These are phyloP conservation scores for Nothocercus julius DNA, from an alignment of 2,113 vertebrate genomes.

Conservation along the genomic window DNA sequence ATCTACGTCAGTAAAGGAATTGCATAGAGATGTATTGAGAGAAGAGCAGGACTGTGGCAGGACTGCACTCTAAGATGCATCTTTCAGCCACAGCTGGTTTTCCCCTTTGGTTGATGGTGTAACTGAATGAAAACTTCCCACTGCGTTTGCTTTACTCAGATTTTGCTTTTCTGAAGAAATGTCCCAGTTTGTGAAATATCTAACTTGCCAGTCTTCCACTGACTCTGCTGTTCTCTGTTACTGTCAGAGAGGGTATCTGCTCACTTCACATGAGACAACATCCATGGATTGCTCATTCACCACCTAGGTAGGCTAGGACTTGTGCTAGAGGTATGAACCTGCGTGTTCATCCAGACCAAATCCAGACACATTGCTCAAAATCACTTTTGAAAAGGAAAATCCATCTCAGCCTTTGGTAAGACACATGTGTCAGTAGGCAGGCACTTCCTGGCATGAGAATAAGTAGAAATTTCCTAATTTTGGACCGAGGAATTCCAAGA, in stretches of 20 bases:
- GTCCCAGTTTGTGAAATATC: neutral
- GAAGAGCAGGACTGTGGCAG: neutral
- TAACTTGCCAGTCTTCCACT: neutral
- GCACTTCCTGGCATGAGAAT: neutral
- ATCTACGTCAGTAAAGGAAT: neutral
- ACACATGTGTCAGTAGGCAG: neutral
- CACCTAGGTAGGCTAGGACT: neutral
- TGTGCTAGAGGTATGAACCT: neutral
- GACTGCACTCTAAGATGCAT: neutral
- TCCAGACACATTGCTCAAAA: neutral
- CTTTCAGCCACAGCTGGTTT: neutral
- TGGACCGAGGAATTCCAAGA: neutral
- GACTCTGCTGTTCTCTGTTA: neutral
- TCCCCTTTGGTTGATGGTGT: neutral
- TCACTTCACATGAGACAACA: neutral
- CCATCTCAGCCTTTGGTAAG: neutral
- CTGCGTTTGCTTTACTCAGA: neutral
- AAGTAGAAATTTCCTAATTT: neutral
- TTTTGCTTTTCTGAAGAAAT: neutral
- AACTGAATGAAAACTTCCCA: neutral
- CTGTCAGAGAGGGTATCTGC: neutral
- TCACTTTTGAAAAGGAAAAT: constrained; percentile 10
- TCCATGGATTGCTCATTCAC: neutral
- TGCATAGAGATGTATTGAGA: neutral
- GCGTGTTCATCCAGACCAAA: neutral